phyloP scores from a whole-genome alignment of 2,113 vertebrate genomes.

The Paramormyrops kingsleyae region DNA sequence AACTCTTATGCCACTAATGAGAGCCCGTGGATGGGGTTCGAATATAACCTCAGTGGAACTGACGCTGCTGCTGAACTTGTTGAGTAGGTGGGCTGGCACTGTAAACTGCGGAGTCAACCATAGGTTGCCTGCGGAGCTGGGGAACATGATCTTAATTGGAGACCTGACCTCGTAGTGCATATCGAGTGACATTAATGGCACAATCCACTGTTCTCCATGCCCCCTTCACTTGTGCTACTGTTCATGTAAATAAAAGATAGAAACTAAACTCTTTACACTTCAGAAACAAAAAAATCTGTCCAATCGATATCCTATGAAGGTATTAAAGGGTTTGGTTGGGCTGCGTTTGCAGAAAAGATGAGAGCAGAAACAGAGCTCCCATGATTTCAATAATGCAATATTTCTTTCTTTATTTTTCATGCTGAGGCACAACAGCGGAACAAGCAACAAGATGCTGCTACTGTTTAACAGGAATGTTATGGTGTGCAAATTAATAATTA shows the following conservation, averaged over 20 bases:
- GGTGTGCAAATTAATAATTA: background rate
- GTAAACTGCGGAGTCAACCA: background rate
- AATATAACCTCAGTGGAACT: too few relatives aligned
- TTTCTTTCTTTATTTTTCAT: background rate
- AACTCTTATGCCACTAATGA: background rate
- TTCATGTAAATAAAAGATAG: conserved; percentile 10
- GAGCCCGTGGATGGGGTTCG: background rate
- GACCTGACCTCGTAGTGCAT: background rate
- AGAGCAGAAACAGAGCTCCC: background rate
- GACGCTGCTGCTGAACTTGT: background rate
- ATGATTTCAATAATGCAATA: background rate
- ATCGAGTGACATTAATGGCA: background rate
- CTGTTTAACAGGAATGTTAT: background rate
- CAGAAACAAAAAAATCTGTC: background rate
- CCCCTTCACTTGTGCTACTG: background rate
- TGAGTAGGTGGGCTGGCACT: background rate
- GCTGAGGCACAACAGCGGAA: background rate
- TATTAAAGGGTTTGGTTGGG: background rate
- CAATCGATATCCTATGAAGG: too few relatives aligned
- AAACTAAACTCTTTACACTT: background rate
- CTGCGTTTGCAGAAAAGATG: background rate
- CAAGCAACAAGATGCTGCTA: background rate
- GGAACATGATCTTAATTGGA: background rate
- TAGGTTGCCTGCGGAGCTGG: background rate
- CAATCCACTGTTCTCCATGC: background rate